These are phyloP conservation scores for Corythaixoides concolor DNA, from an alignment of 2,113 vertebrate genomes.

Conservation along the genomic window DNA sequence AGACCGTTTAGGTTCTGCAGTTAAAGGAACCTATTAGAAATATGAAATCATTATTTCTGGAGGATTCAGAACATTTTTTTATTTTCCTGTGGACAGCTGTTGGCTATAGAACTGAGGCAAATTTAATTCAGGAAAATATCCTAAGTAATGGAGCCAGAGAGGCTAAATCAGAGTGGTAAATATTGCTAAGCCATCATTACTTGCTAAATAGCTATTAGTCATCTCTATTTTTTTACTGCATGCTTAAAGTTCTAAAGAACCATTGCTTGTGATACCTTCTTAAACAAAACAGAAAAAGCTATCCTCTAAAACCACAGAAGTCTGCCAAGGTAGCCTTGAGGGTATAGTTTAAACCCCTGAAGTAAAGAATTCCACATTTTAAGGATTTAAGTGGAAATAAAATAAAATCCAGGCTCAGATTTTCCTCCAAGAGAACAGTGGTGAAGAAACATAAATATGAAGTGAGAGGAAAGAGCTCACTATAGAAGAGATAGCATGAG, in stretches of 20 bases:
- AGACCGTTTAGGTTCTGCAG: slow-evolving; percentile 54
- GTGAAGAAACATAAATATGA: neutral
- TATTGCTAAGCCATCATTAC: slow-evolving; percentile 80
- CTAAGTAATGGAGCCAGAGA: slow-evolving; percentile 74
- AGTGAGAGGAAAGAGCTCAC: neutral
- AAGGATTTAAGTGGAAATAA: slow-evolving; percentile 59
- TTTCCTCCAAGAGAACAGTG: neutral
- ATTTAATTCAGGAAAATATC: slow-evolving; percentile 76
- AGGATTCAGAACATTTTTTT: slow-evolving; percentile 58
- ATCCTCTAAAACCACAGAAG: slow-evolving; percentile 40
- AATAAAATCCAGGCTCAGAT: slow-evolving; percentile 34
- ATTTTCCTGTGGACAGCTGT: slow-evolving; percentile 74
- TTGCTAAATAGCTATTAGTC: slow-evolving; percentile 78
- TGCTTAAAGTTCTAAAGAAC: slow-evolving; percentile 59
- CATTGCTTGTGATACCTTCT: slow-evolving; percentile 68
- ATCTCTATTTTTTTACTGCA: slow-evolving; percentile 67
- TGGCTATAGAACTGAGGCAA: slow-evolving; percentile 78
- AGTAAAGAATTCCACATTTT: slow-evolving; percentile 57
- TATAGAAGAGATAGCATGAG: neutral
- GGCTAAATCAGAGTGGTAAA: slow-evolving; percentile 74
- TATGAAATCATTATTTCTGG: slow-evolving; percentile 80
- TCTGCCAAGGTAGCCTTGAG: slow-evolving; percentile 70
- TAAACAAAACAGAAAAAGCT: slow-evolving; percentile 68
- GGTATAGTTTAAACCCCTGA: slow-evolving; percentile 61
- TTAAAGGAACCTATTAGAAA: slow-evolving; percentile 71